Evolutionary conservation across 2,797 vertebrate species (phyloP), one percentile per base, ranked within the genome.

Genomic region (Clarias fuscus): DNA sequence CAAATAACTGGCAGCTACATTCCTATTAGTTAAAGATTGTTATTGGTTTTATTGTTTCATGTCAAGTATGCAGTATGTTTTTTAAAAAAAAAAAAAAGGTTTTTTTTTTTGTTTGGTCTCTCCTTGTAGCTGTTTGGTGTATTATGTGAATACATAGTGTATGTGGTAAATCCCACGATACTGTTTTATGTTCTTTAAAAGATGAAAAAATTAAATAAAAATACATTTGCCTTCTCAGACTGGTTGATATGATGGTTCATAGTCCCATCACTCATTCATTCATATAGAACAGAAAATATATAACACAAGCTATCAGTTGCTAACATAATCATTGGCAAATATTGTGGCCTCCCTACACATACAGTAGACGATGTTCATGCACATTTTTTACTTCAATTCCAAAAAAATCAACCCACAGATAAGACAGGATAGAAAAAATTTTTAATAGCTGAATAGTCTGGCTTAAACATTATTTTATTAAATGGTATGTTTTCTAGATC

Each of bases 101-200:
- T 91, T 93, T 95, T 94, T 95, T 86, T 91, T 91, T 94, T 93
- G 93, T 95, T 95, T 91, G 92, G 93, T 95, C 94, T 95, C 94
- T 95, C 92, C 94, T 95, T 95, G 96, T 96, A 96, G 95, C 94
- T 96, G 96, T 96, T 94, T 95, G 94, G 95, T 96, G 96, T 96
- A 95, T 95, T 93, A 96, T 96, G 96, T 96, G 95, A 96, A 96
- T 96, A 96, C 94, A 96, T 96, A 96, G 95, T 95, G 95, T 96
- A 96, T 95, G 95, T 96, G 96, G 95, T 93, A 89, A 93, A 93
- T 85, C 86, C 95, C 95, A 96, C 95, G 93, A 95, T 96, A 95
- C 95, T 96, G 95, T 96, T 96, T 96, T 95, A 95, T 95, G 96
- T 96, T 95, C 93, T 94, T 92, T 93, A 93, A 95, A 93, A 94